A percentile compares a stretch with the other conserved stretches of the same genome.
phyloP scores from a whole-genome alignment of 1,140 invertebrate genomes.

The Microplitis mediator region DNA sequence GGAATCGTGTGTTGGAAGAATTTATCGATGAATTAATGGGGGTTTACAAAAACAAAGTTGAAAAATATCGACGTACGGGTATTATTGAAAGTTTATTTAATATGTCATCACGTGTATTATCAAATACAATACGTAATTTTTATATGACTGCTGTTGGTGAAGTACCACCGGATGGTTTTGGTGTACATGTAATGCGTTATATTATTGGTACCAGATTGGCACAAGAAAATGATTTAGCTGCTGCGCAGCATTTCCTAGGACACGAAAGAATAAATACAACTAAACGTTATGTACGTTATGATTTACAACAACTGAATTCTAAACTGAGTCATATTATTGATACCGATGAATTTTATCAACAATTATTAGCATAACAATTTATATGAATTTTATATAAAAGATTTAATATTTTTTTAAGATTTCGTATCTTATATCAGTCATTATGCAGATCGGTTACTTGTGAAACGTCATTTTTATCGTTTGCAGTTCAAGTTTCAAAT shows the following conservation, averaged over 20 bases:
- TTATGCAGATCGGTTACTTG: no score
- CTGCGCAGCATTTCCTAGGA: neutral
- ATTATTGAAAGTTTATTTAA: neutral
- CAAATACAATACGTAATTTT: neutral
- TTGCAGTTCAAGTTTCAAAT: no score
- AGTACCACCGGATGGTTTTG: neutral
- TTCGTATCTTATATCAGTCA: no score
- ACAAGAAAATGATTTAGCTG: neutral
- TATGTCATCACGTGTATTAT: neutral
- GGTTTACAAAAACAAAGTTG: neutral
- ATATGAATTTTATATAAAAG: no score
- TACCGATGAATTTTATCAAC: neutral
- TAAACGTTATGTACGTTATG: neutral
- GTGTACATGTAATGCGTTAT: neutral
- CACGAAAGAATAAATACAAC: neutral
- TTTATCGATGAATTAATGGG: neutral
- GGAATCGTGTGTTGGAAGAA: neutral
- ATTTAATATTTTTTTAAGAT: no score
- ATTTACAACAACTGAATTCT: neutral
- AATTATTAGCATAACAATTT: neutral
- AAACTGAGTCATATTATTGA: neutral
- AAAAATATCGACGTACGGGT: neutral
- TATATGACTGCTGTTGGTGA: neutral
- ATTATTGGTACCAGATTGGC: neutral
- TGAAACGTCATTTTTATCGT: no score